phyloP scores from a whole-genome alignment of 2,797 vertebrate genomes.

The Mormyrus hasselquistii region DNA sequence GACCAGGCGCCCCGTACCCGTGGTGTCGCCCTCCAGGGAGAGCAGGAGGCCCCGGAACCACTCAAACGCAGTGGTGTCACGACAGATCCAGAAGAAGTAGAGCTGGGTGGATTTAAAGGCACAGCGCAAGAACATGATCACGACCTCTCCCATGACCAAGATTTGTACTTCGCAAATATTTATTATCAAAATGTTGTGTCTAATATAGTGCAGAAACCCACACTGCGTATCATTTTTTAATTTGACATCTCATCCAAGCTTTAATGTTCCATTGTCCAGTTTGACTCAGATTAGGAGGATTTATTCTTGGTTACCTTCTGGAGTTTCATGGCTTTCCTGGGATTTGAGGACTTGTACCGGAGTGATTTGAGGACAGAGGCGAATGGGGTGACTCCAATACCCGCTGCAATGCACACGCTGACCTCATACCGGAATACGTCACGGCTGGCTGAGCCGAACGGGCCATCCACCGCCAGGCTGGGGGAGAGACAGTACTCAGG shows the following conservation, averaged over 20 bases:
- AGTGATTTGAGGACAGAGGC: constrained; percentile 67
- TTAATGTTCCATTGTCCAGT: background rate
- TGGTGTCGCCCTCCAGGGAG: constrained; percentile 63
- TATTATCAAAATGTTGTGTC: background rate
- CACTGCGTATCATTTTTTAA: background rate
- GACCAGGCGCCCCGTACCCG: constrained; percentile 55
- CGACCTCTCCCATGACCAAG: background rate
- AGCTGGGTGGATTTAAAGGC: constrained; percentile 43
- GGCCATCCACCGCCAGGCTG: constrained; percentile 66
- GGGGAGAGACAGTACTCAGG: background rate
- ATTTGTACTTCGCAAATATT: background rate
- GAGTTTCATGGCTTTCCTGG: constrained; percentile 36
- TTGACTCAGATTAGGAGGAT: background rate
- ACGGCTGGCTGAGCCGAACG: constrained; percentile 57
- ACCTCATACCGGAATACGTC: constrained; percentile 59
- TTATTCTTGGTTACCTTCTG: constrained; percentile 54
- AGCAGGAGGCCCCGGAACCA: constrained; percentile 70
- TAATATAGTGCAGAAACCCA: background rate
- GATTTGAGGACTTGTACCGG: constrained; percentile 53
- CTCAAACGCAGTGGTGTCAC: constrained; percentile 64
- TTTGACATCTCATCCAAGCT: background rate
- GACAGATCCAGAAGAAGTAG: constrained; percentile 75
- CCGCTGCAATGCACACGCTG: constrained; percentile 64
- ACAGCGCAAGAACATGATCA: background rate
- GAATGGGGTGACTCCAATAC: constrained; percentile 70